Base-by-base conservation (phyloP, 2,113 vertebrate genomes). In the Mus pahari region DNA sequence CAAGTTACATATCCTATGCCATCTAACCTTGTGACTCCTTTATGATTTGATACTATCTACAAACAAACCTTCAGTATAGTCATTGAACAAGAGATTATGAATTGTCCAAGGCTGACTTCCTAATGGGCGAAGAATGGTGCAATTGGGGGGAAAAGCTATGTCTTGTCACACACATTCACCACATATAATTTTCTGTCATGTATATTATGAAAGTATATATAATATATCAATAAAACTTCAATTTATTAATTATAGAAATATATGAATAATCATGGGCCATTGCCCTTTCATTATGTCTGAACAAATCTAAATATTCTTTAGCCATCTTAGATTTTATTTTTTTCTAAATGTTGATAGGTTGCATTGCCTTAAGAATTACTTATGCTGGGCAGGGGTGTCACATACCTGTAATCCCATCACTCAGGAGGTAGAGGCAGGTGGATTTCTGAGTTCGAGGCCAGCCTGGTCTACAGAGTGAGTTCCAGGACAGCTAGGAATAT, bases 261-360 rank as follows among this genome's bases (percentile, higher is more conserved):
- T 53, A 45, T 64, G 45, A 11, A 77, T 86, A 1, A 7, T n/a
- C 14, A 78, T 91, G 22, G 31, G 0, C 5, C 8, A 7, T n/a
- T 74, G 36, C 55, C 14, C 17, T 87, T 70, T 58, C 58, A 73
- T 19, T 64, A 12, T 42, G 48, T 92, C 36, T 66, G 26, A 96
- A 60, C 10, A 77, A 71, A 7, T 1, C 58, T 58, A 14, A 66
- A 78, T 48, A 71, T 20, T 9, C 16, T 36, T 79, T 75, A 78
- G 1, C 86, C 39, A 16, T 20, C 79, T 36, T 62, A 7, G 11
- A 48, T 82, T 92, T 92, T 86, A 62, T 64, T n/a, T 94, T 28
- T 22, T 95, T 36, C 24, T 55, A 88, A 96, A 48, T 89, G 19
- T 26, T 89, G 58, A 53, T 83, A 78, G 12, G 39, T 93, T 66